These are phyloP conservation scores for Sipha maydis DNA, from an alignment of 2,888 invertebrate genomes.

Conservation along the genomic window DNA sequence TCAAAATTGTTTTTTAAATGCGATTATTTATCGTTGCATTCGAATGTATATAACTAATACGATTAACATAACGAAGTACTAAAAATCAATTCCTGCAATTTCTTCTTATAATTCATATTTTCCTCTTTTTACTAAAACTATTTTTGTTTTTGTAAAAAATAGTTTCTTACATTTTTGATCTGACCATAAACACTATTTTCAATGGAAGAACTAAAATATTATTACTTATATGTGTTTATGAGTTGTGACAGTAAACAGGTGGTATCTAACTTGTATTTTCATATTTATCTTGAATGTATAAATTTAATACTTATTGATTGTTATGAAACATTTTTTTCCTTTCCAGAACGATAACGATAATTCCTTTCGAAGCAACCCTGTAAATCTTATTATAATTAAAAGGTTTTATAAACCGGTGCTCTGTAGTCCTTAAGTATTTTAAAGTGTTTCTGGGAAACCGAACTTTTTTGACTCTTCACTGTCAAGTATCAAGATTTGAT, in stretches of 20 bases:
- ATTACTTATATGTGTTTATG: constrained; percentile 1
- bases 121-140: background rate
- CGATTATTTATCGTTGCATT: too few species aligned
- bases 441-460: background rate
- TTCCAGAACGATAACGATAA: background rate
- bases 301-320: background rate
- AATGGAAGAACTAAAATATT: background rate
- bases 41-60: too few species aligned
- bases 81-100: too few species aligned
- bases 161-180: too few species aligned
- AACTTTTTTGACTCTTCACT: constrained; percentile 9
- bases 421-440: background rate
- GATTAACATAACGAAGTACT: too few species aligned
- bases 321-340: background rate
- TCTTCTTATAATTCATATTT: background rate
- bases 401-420: background rate
- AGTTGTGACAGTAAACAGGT: background rate
- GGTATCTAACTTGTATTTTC: background rate
- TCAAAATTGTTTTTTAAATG: too few species aligned
- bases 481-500: background rate
- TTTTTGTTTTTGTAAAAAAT: too few species aligned
- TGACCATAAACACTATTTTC: background rate
- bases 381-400: constrained; percentile 17
- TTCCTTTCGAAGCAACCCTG: background rate
- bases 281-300: background rate